phyloP scores from a whole-genome alignment of 1,140 invertebrate species.

The Tribolium madens region DNA sequence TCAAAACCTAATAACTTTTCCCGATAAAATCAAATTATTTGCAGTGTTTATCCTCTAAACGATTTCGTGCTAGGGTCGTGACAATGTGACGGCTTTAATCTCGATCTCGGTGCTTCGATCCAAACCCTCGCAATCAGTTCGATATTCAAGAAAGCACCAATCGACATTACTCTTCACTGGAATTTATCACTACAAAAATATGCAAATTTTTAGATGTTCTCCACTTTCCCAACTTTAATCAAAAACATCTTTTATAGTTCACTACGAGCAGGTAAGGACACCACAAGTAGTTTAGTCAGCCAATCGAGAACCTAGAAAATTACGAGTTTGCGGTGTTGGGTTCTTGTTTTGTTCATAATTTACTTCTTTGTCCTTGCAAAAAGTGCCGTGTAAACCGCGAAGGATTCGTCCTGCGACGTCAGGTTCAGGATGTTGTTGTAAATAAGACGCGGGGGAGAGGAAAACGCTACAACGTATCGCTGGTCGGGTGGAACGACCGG shows the following conservation, averaged over 20 bases:
- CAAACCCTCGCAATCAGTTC: conserved; percentile 47
- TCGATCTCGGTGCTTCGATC: conserved; percentile 30
- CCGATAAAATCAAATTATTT: conserved; percentile 51
- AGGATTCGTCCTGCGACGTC: neutral
- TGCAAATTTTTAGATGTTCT: conserved; percentile 38
- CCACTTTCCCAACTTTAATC: conserved; percentile 33
- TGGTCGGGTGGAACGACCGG: conserved; percentile 40
- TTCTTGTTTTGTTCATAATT: neutral
- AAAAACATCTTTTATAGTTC: neutral
- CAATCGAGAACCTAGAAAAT: neutral
- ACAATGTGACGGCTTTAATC: conserved; percentile 49
- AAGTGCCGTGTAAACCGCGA: neutral
- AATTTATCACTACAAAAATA: conserved; percentile 31
- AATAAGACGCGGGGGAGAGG: conserved; percentile 13
- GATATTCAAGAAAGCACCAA: conserved; percentile 45
- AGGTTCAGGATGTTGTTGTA: conserved; percentile 27
- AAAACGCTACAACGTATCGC: conserved; percentile 32
- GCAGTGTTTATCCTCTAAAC: conserved; percentile 48
- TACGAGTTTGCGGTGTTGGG: neutral
- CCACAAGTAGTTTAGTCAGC: neutral
- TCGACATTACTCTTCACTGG: conserved; percentile 25
- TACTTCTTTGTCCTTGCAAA: too few relatives aligned
- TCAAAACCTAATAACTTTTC: conserved; percentile 51
- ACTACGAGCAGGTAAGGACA: too few relatives aligned
- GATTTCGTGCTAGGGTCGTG: conserved; percentile 35